Evolutionary conservation across 2,888 invertebrate species (phyloP).

Genomic region (Lepidocyrtinus sp.): DNA sequence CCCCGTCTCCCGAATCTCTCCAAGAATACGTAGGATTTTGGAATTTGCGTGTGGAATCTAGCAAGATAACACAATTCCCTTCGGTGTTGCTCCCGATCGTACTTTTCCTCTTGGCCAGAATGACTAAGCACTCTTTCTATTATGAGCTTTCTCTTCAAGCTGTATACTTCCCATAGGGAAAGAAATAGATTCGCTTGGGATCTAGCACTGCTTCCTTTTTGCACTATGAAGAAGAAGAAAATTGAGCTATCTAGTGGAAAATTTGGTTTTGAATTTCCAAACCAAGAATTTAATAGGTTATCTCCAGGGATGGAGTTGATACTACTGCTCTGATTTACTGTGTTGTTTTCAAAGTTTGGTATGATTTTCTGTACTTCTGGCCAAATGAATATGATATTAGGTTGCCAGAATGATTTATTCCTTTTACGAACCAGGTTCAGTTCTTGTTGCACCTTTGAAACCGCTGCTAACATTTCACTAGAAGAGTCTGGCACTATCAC

Average conservation of each 20-base stretch:
- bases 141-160: constrained; percentile 17
- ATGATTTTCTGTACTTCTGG: constrained; percentile 24
- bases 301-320: not conserved
- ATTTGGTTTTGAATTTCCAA: constrained; percentile 13
- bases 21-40: constrained; percentile 37
- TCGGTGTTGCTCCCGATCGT: not conserved
- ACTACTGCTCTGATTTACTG: no score
- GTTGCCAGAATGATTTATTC: constrained; percentile 42
- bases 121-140: constrained; percentile 3
- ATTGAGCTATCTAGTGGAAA: constrained; percentile 42
- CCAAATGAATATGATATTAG: constrained; percentile 41
- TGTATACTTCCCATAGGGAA: constrained; percentile 37
- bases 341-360: no score
- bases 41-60: constrained; percentile 40
- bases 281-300: constrained; percentile 25
- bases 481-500: not conserved
- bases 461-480: constrained; percentile 2
- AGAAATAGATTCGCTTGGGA: constrained; percentile 29
- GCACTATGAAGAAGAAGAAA: constrained; percentile 45
- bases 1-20: constrained; percentile 37
- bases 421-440: not conserved
- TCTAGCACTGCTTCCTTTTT: constrained; percentile 38
- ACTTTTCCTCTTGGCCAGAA: not conserved
- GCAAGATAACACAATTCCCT: not conserved
- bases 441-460: constrained; percentile 26